phyloP scores from a whole-genome alignment of 2,797 vertebrate genomes.

The Coreius guichenoti region DNA sequence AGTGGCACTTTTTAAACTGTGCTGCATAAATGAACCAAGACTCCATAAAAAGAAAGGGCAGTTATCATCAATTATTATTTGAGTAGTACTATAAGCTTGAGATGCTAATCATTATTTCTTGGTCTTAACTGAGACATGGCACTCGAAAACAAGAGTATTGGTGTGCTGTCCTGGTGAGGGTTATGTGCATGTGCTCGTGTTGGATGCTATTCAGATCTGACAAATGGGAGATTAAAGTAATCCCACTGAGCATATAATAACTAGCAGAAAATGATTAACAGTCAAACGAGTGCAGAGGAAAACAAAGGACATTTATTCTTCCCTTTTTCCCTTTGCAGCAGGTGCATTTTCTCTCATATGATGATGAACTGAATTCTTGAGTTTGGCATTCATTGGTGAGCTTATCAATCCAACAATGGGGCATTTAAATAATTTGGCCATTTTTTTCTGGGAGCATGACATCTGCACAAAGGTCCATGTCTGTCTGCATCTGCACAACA shows the following conservation, averaged over 20 bases:
- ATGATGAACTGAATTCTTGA: conserved; percentile 83
- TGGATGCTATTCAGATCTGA: conserved; percentile 36
- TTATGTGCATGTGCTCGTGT: conserved; percentile 1
- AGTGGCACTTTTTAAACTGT: conserved; percentile 6
- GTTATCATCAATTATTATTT: conserved; percentile 2
- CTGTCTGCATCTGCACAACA: conserved; percentile 84
- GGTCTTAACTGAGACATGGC: conserved; percentile 41
- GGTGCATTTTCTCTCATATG: conserved; percentile 83
- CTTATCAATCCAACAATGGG: conserved; percentile 81
- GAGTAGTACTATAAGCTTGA: conserved; percentile 1
- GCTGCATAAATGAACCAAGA: conserved; percentile 13
- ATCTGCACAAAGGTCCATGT: conserved; percentile 83
- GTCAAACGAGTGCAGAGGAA: conserved; percentile 48
- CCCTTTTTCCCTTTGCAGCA: conserved; percentile 78
- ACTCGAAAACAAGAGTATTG: conserved; percentile 49
- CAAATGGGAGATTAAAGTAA: conserved; percentile 55
- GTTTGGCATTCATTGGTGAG: conserved; percentile 78
- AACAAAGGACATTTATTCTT: conserved; percentile 78
- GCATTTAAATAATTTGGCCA: conserved; percentile 84
- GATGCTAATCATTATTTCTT: background rate
- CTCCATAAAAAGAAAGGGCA: conserved; percentile 2
- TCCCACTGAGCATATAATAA: conserved; percentile 58
- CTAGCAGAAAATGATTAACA: conserved; percentile 57
- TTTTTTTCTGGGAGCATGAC: conserved; percentile 81
- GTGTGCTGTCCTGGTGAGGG: background rate